Conservation (phyloP, 2,113 vertebrate species). For the Caranx ignobilis region DNA sequence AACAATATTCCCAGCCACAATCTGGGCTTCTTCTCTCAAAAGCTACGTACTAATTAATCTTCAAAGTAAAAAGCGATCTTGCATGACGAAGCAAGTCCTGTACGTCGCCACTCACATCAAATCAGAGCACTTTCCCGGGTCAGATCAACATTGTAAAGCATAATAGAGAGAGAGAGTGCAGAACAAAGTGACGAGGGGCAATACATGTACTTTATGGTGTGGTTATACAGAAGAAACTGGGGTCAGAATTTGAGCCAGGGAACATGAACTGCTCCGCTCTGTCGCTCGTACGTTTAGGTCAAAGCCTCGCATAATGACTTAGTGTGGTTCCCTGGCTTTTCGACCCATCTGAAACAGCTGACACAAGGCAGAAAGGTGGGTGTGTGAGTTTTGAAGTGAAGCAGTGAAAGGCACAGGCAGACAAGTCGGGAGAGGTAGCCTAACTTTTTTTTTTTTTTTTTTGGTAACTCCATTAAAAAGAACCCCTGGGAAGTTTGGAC, state of each 20-base stretch:
- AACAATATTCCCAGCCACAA: conserved; percentile 50
- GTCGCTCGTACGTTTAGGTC: conserved; percentile 53
- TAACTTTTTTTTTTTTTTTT: conserved; percentile 49
- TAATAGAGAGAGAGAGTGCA: conserved; percentile 30
- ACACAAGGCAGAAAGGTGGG: conserved; percentile 73
- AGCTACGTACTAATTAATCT: conserved; percentile 56
- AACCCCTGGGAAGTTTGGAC: conserved; percentile 76
- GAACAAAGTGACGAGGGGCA: conserved; percentile 35
- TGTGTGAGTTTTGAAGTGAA: conserved; percentile 74
- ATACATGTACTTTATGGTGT: conserved; percentile 40
- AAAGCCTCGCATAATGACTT: conserved; percentile 61
- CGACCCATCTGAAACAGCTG: conserved; percentile 77
- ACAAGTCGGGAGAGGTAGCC: conserved; percentile 61
- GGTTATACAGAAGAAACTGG: conserved; percentile 51
- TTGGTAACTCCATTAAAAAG: conserved; percentile 70
- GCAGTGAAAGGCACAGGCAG: conserved; percentile 56
- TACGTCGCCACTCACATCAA: conserved; percentile 16
- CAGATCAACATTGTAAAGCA: conserved; percentile 58
- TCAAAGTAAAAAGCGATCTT: conserved; percentile 59
- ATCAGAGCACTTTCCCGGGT: conserved; percentile 46
- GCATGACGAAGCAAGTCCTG: conserved; percentile 49
- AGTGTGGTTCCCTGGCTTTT: conserved; percentile 74
- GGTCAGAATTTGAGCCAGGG: conserved; percentile 49
- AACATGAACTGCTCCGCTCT: conserved; percentile 49
- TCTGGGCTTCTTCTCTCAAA: conserved; percentile 53